Evolutionary conservation across 2,113 vertebrate species (phyloP).

Genomic region (Trogon surrucura): DNA sequence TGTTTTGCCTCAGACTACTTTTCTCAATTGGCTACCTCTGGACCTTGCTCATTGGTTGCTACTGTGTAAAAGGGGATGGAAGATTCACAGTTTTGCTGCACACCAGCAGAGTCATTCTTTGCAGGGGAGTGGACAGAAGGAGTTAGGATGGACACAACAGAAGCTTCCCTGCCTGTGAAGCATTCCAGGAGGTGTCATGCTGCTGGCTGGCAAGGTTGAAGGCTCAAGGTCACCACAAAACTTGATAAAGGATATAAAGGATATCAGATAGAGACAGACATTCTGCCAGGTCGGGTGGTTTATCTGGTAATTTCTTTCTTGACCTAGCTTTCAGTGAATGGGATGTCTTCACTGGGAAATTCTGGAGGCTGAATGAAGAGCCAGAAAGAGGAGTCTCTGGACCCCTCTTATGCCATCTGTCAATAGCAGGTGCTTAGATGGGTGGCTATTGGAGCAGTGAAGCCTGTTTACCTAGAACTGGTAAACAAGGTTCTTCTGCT

Average conservation of each 20-base stretch:
- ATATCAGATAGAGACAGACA: neutral
- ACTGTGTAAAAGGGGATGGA: fast-evolving
- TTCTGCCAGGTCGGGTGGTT: neutral
- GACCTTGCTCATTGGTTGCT: neutral
- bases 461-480: neutral
- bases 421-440: neutral
- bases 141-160: neutral
- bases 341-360: neutral
- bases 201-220: neutral
- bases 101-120: neutral
- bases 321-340: neutral
- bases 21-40: neutral
- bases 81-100: neutral
- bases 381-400: neutral
- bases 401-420: neutral
- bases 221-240: neutral
- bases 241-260: neutral
- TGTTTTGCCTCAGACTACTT: neutral
- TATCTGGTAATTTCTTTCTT: neutral
- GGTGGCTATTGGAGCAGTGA: neutral
- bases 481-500: neutral
- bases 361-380: neutral
- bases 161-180: neutral
- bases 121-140: fast-evolving
- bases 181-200: fast-evolving